Conservation (phyloP, 2,797 vertebrate species). For the Phalloptychus januarius region DNA sequence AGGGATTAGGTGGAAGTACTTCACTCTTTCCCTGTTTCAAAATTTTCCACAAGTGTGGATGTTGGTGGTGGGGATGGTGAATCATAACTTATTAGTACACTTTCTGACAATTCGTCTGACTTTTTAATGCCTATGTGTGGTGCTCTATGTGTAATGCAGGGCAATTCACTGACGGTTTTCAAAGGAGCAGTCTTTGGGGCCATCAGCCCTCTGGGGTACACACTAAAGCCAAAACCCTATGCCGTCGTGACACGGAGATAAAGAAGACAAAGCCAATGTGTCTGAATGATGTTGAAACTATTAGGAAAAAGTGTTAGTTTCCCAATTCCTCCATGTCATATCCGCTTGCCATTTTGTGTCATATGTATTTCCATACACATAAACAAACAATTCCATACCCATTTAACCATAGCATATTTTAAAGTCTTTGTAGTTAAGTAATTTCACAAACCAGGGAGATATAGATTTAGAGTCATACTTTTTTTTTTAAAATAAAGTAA, state of each 20-base stretch:
- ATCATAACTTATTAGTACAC: not conserved
- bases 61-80: not conserved
- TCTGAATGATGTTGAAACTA: not conserved
- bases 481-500: too few relatives aligned
- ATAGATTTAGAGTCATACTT: too few relatives aligned
- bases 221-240: not conserved
- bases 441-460: too few relatives aligned
- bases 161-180: not conserved
- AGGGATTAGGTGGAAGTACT: not conserved
- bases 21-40: not conserved
- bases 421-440: too few relatives aligned
- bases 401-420: not conserved
- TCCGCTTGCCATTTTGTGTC: too few relatives aligned
- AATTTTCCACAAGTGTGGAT: not conserved
- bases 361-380: not conserved
- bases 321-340: too few relatives aligned
- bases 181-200: not conserved
- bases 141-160: not conserved
- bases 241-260: not conserved
- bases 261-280: not conserved
- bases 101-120: not conserved
- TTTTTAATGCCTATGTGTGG: not conserved
- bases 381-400: not conserved
- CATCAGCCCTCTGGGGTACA: not conserved
- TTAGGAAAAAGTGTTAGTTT: too few relatives aligned